A percentile compares a stretch with the other conserved stretches of the same genome.
phyloP scores from a whole-genome alignment of 2,797 vertebrate species.

The Tauraco hartlaubi region DNA sequence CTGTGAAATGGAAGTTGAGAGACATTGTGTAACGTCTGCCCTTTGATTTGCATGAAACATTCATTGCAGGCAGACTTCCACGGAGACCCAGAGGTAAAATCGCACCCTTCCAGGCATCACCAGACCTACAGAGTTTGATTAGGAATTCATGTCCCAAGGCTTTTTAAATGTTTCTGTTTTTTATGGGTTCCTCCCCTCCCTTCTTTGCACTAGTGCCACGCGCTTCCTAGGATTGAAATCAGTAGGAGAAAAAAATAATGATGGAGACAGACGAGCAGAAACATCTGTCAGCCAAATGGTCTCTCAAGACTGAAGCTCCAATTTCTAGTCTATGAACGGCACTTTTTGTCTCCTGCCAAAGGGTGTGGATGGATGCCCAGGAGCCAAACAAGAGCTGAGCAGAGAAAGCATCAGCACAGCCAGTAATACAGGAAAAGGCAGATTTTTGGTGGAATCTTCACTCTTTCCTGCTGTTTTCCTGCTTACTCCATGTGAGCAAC shows the following conservation, averaged over 20 bases:
- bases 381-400: slow-evolving; percentile 45
- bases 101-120: background rate
- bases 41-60: background rate
- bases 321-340: slow-evolving; percentile 8
- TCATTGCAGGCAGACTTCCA: background rate
- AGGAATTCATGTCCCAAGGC: background rate
- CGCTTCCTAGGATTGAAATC: background rate
- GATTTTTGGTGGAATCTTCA: slow-evolving; percentile 68
- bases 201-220: background rate
- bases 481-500: slow-evolving; percentile 35
- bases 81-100: background rate
- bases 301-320: background rate
- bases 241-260: background rate
- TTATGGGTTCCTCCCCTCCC: background rate
- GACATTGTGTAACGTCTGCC: background rate
- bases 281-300: slow-evolving; percentile 66
- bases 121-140: fast-evolving
- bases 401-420: background rate
- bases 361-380: slow-evolving; percentile 41
- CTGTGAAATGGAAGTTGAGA: background rate
- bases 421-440: slow-evolving; percentile 38
- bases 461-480: slow-evolving; percentile 61
- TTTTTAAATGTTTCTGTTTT: background rate
- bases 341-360: slow-evolving; percentile 36
- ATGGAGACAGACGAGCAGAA: background rate